Evolutionary conservation across 2,888 invertebrate species (phyloP).

Genomic region (Parnassius glacialis): DNA sequence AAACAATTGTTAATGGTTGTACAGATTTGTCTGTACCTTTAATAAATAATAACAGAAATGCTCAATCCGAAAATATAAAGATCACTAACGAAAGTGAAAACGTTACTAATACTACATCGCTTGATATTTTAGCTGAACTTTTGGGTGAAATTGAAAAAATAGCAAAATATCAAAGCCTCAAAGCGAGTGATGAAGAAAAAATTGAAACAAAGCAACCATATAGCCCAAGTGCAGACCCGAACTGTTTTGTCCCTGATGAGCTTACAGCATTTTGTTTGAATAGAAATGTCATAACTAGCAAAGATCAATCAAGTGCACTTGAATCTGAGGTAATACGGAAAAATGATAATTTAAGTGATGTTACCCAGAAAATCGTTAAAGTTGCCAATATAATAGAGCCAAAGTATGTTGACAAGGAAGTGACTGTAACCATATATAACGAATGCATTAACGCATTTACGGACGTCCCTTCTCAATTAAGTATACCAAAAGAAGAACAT

Average conservation of each 20-base stretch:
- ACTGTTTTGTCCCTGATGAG: background rate
- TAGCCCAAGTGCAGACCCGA: background rate
- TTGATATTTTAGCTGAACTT: slow-evolving; percentile 64
- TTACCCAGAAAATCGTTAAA: slow-evolving; percentile 13
- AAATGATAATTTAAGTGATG: background rate
- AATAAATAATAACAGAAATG: slow-evolving; percentile 6
- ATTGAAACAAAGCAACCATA: background rate
- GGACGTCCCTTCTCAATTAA: slow-evolving; percentile 47
- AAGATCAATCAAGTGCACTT: too few species aligned
- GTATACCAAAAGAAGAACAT: slow-evolving; percentile 8
- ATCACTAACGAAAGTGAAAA: slow-evolving; percentile 28
- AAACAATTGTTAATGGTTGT: slow-evolving; percentile 13
- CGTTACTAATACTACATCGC: slow-evolving; percentile 55
- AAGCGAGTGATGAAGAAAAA: slow-evolving; percentile 16
- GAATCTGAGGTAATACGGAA: background rate
- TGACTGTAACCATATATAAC: slow-evolving; percentile 42
- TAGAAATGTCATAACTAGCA: background rate
- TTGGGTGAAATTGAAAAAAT: slow-evolving; percentile 72
- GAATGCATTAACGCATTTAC: slow-evolving; percentile 45
- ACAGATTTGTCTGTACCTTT: slow-evolving; percentile 6
- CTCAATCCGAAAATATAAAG: slow-evolving; percentile 6
- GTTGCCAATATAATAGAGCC: background rate
- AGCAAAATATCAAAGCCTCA: slow-evolving; percentile 31
- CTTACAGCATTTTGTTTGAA: background rate
- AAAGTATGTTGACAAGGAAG: slow-evolving; percentile 54